Evolutionary conservation across 2,888 invertebrate genomes (phyloP), one percentile per base, ranked within the genome.

Genomic region (Deroplatys truncata): DNA sequence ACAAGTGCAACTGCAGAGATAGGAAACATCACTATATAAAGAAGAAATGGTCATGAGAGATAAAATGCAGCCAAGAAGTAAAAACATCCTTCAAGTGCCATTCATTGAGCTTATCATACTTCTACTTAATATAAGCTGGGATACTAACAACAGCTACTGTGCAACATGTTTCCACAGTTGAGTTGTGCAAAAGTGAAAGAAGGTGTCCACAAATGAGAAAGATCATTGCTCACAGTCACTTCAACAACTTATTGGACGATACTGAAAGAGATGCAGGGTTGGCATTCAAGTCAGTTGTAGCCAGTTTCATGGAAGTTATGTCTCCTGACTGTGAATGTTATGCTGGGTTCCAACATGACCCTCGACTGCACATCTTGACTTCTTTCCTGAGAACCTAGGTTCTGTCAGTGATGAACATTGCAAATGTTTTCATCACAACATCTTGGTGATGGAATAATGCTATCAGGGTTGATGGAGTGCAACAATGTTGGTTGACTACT

Each of bases 121-220:
- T 4, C 7, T 28, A 88, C 84, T 49, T 88, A 84, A 84, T 35
- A 84, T 49, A 35, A 49, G 13, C 4, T 9, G 35, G 25, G 84
- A 31, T 4, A 31, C 5, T 5, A 31, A 4, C 5, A 31, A 31
- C 9, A 15, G 16, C 4, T 84, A 4, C 84, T 84, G 20, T 84
- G 20, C 84, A 28, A 28, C 16, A 31, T 84, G 88, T 88, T 84
- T 88, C 84, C 72, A 28, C 84, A 88, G 84, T 49, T 88, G 84
- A 88, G 88, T 88, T 88, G 84, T 88, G 84, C 84, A 56, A 88
- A 88, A 88, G 84, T 88, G 84, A 88, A 84, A 88, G 28, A 88
- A 88, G 43, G 49, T 84, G 84, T 88, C 88, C 84, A 84, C 35
- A 88, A 84, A 9, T 9, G 10, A 84, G 31, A 5, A 31, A 31